Conservation (phyloP, 2,797 vertebrate genomes). For the Mormyrops attenuatus region DNA sequence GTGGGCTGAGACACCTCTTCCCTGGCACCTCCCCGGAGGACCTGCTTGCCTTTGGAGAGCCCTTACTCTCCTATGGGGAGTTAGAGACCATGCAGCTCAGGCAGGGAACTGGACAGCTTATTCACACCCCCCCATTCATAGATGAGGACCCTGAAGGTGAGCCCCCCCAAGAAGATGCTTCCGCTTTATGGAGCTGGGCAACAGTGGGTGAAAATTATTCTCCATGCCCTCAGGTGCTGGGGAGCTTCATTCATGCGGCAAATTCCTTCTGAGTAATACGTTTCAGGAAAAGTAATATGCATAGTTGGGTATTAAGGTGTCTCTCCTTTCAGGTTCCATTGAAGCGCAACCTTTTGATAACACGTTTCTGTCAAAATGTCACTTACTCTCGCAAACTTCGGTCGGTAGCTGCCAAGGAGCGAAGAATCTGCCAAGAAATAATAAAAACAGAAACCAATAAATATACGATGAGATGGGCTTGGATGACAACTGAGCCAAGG, state of each 20-base stretch:
- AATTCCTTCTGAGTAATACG: not conserved
- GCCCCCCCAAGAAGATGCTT: not conserved
- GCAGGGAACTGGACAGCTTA: constrained; percentile 14
- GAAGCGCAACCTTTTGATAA: constrained; percentile 19
- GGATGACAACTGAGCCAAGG: not conserved
- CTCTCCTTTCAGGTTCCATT: constrained; percentile 1
- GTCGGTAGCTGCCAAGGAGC: constrained; percentile 65
- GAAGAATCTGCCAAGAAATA: constrained; percentile 62
- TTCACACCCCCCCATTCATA: not conserved
- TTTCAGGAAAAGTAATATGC: constrained; percentile 5
- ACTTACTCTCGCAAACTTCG: constrained; percentile 64
- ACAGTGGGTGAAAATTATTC: not conserved
- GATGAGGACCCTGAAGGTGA: not conserved
- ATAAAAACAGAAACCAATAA: constrained; percentile 1
- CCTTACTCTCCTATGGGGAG: constrained; percentile 51
- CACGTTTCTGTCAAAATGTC: constrained; percentile 20
- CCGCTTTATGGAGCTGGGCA: not conserved
- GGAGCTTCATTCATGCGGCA: not conserved
- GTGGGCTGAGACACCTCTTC: constrained; percentile 32
- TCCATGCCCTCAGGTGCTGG: not conserved
- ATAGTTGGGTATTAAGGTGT: not conserved
- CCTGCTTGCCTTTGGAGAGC: constrained; percentile 43
- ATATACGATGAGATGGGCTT: not conserved
- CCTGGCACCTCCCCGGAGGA: constrained; percentile 46
- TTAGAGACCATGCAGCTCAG: constrained; percentile 20